Base-by-base conservation (phyloP, 2,113 vertebrate species). In the Accipiter cooperii region DNA sequence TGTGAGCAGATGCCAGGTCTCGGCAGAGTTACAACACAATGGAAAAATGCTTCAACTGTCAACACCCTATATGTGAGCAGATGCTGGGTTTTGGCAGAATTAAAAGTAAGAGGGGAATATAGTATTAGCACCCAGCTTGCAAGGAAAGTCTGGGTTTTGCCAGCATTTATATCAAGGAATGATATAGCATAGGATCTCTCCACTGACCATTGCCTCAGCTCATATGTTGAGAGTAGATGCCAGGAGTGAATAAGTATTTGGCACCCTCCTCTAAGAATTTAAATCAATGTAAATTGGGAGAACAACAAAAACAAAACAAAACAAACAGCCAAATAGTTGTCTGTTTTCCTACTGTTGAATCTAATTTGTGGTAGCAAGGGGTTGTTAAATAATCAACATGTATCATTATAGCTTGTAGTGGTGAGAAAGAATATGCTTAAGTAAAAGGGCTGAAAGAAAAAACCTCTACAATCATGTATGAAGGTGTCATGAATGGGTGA, bases 1-100 rank as follows among this genome's bases (percentile, higher is more conserved):
- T 79, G 78, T 52, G 95, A 97, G 75, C 96, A 97, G 97, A 96
- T 96, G 97, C 93, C 88, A 86, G 93, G 93, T 89, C 96, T 96
- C 88, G 26, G 86, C 94, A 96, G 95, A 97, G 65, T 76, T 97
- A 94, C 92, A 96, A 80, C 91, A 97, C 96, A 96, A 93, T 95
- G 77, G 94, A 78, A 94, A 95, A 95, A 89, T 84, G 75, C 81
- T 97, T 96, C 90, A 93, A 19, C 94, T 97, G 95, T 97, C 97
- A 98, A 96, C 96, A 95, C 91, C 69, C 84, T 94, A 42, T 46
- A 87, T 87, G 87, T 90, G 87, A 97, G 58, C 95, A 97, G 96
- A 97, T 97, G 95, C 69, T 96, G 84, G 55, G 31, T 57, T 93
- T 97, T 96, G 97, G 95, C 91, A 86, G 78, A 87, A 65, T 82